Base-by-base conservation (phyloP, 1,140 invertebrate genomes). In the Drosophila pectinifera region DNA sequence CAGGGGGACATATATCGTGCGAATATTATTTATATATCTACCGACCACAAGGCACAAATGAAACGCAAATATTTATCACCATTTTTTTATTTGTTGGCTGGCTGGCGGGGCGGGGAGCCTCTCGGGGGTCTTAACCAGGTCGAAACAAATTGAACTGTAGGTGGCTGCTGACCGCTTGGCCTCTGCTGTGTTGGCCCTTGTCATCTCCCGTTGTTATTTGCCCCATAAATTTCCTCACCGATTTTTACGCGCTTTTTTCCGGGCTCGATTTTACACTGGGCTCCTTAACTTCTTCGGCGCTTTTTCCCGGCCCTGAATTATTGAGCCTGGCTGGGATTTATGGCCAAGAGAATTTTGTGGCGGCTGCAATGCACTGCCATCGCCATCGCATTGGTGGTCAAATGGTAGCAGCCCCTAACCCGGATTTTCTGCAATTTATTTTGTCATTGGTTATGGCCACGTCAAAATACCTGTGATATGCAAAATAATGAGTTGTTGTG, bases 121-220 rank as follows among this genome's bases (percentile, higher is more conserved):
- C 49, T 22, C 31, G 31, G 49, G 49, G 48, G 18, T n/a, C 49
- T 54, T 81, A 82, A 86, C 61, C 69, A 79, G 84, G 61, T 78
- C 76, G 79, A 77, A 73, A 74, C 84, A 90, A 90, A 90, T 89
- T 84, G 84, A 89, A 89, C 84, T 90, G 84, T 89, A 90, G 84
- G 84, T 90, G 84, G 83, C 49, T 78, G 57, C 73, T 76, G 74
- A 58, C 65, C 65, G 57, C 45, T 73, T 84, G 84, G 81, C 85
- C 84, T 82, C 85, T 84, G 85, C 80, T 89, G 80, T 78, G 65
- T 78, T 78, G 84, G 80, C 80, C 79, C 77, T 89, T 89, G 84
- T 89, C 84, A 89, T 89, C 84, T 89, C 84, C 84, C 84, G 84
- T 89, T 89, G 84, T 89, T 89, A 89, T 89, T 89, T 89, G 67